phyloP scores from a whole-genome alignment of 2,797 vertebrate species.

The Molossus alvarezi region DNA sequence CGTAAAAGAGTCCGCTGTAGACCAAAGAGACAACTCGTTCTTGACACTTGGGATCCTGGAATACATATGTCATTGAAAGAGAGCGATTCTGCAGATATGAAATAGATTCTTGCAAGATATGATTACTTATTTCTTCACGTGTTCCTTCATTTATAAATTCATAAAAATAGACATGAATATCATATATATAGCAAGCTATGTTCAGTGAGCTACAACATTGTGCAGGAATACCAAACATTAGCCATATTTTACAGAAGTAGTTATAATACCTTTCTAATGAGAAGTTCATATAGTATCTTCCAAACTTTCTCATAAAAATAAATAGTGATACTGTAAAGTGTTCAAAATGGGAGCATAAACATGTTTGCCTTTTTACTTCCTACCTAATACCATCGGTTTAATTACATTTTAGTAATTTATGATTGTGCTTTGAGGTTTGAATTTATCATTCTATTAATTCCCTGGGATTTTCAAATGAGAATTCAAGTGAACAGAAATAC shows the following conservation, averaged over 20 bases:
- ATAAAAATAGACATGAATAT: not conserved
- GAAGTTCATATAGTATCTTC: not conserved
- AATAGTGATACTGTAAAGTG: not conserved
- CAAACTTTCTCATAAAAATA: not conserved
- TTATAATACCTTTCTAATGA: not conserved
- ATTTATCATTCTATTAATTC: not conserved
- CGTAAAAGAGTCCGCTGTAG: not conserved
- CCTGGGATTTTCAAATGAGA: slow-evolving; percentile 33
- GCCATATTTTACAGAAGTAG: not conserved
- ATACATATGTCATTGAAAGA: not conserved
- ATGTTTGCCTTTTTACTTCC: not conserved
- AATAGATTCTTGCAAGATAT: not conserved
- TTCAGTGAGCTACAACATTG: not conserved
- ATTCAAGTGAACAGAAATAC: not conserved
- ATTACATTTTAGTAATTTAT: not conserved
- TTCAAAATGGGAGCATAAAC: not conserved
- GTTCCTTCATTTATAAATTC: not conserved
- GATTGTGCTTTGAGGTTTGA: not conserved
- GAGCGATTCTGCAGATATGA: not conserved
- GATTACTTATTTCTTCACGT: not conserved
- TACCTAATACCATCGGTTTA: not conserved
- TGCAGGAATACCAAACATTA: not conserved
- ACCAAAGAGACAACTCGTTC: not conserved
- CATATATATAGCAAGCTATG: not conserved
- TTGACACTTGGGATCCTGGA: not conserved